Conservation (phyloP, 92 coral and sea anemone genomes). For the Nematostella vectensis region DNA sequence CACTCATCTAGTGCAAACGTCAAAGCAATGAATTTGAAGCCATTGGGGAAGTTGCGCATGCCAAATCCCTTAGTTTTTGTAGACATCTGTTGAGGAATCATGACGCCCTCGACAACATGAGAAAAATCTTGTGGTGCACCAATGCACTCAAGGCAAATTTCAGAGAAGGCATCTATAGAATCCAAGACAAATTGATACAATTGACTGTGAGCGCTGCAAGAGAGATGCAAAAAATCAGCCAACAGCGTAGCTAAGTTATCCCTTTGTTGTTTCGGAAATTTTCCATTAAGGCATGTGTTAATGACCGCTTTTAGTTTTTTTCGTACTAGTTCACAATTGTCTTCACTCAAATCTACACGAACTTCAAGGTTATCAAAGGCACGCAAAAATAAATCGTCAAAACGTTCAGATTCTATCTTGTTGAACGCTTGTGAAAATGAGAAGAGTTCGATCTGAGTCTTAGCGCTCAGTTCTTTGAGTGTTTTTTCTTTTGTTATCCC, state of each 20-base stretch:
- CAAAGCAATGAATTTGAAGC: conserved; percentile 53
- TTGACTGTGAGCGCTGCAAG: conserved; percentile 6
- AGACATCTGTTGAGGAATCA: conserved; percentile 73
- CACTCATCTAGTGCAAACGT: conserved; percentile 42
- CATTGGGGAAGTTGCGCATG: conserved; percentile 1
- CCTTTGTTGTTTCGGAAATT: conserved; percentile 39
- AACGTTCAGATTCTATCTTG: conserved; percentile 17
- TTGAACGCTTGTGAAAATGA: conserved; percentile 50
- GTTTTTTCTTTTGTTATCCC: not conserved
- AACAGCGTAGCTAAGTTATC: conserved; percentile 40
- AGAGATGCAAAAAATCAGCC: conserved; percentile 23
- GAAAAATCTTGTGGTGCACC: conserved; percentile 69
- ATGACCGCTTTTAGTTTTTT: conserved; percentile 23
- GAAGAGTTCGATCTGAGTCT: conserved; percentile 23
- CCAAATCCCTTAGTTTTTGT: conserved; percentile 37
- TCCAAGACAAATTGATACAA: conserved; percentile 32
- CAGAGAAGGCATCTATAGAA: conserved; percentile 55
- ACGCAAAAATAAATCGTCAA: conserved; percentile 24
- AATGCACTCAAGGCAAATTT: conserved; percentile 55
- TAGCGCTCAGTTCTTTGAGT: conserved; percentile 21
- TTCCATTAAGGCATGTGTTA: conserved; percentile 52
- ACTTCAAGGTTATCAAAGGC: conserved; percentile 27
- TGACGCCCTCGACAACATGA: conserved; percentile 52
- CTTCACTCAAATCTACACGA: conserved; percentile 7
- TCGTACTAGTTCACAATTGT: conserved; percentile 10